Conservation (phyloP, 1,140 invertebrate genomes). For the Diprion similis region DNA sequence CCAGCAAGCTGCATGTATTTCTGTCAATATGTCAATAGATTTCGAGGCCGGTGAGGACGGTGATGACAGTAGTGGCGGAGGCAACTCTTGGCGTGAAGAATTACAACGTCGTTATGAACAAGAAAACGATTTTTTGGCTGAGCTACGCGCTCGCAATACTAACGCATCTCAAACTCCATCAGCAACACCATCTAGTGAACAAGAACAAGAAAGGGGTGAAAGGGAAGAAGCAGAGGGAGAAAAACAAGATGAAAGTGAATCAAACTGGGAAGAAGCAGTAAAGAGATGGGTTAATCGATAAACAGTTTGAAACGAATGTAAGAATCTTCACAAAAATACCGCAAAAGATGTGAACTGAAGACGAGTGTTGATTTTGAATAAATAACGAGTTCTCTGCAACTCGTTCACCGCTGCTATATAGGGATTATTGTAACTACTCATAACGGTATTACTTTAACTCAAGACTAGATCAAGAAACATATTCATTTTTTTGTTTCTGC, state of each 20-base stretch:
- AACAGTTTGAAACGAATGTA: conserved; percentile 29
- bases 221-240: conserved; percentile 57
- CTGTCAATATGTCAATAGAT: conserved; percentile 42
- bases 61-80: conserved; percentile 63
- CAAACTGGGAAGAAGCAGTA: conserved; percentile 74
- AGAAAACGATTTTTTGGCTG: conserved; percentile 70
- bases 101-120: conserved; percentile 69
- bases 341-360: not conserved
- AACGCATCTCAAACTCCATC: conserved; percentile 45
- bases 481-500: not conserved
- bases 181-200: conserved; percentile 51
- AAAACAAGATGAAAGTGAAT: conserved; percentile 62
- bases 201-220: conserved; percentile 55
- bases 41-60: conserved; percentile 64
- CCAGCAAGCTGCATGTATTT: not conserved
- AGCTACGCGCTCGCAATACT: conserved; percentile 65
- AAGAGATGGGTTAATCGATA: conserved; percentile 76
- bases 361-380: not conserved
- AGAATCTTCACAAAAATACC: not conserved
- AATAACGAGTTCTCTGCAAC: not conserved
- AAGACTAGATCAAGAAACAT: not conserved
- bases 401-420: not conserved
- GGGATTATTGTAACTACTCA: not conserved
- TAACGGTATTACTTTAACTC: not conserved
- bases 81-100: conserved; percentile 69